Base-by-base conservation (phyloP, 2,888 invertebrate genomes). In the Rhyacophila evoluta region DNA sequence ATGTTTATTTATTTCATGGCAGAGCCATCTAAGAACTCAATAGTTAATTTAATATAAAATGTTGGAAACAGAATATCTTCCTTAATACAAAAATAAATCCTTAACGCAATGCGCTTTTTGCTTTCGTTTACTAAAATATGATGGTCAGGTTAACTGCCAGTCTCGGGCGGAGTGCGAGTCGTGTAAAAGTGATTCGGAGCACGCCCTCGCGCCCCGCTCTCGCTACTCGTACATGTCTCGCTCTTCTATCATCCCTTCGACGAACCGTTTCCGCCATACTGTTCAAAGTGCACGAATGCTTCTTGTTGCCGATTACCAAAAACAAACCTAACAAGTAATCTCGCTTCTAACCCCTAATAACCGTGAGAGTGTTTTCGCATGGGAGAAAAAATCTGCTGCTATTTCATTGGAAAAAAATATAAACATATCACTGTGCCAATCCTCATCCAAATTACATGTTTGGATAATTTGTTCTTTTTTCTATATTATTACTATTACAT, bases 151-250 rank as follows among this genome's bases (percentile, higher is more conserved):
- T 8, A 19, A 19, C 55, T 19, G 37, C 37, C 38, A n/a, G 36
- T 38, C 72, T 28, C 11, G 72, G 37, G 37, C 36, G 72, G 37
- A 36, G 37, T 28, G 70, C 70, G 70, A 6, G 33, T 33, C 28
- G 28, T n/a, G 73, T 77, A 37, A 2, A 76, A 72, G 74, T 72
- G 29, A 71, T 25, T 39, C 67, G 74, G 78, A 67, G 78, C 78
- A 75, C 70, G 76, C 41, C 77, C 28, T 74, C 76, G 33, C 67
- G 69, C 69, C 74, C 74, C 29, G 38, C 37, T 29, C 55, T 55
- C 19, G 55, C 55, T 55, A 55, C 55, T 39, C 39, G 27, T 29
- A 74, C 28, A 28, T 67, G 71, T 68, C 67, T 55, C 33, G 67
- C 67, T 78, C 73, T 73, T 74, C 71, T 55, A 29, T 39, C 69